phyloP scores from a whole-genome alignment of 37 sponge, comb jelly and placozoan species.

The Hexactinellida sp. region DNA sequence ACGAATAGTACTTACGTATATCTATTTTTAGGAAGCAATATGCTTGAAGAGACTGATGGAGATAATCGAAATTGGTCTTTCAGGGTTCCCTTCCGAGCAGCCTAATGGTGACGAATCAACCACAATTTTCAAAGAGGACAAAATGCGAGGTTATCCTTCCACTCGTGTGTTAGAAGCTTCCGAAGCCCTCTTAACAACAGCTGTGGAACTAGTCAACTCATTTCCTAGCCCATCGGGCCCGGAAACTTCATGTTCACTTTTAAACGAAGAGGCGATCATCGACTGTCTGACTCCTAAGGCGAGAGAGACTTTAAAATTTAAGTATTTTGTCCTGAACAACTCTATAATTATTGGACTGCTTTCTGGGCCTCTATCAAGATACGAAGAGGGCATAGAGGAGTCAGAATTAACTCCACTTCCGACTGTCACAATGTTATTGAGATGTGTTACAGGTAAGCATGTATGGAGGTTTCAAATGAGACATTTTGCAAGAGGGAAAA shows the following conservation, averaged over 20 bases:
- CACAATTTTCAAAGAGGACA: constrained; percentile 35
- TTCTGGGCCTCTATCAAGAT: constrained; percentile 28
- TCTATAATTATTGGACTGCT: constrained; percentile 52
- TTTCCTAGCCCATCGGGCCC: constrained; percentile 74
- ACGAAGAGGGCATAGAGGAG: neutral
- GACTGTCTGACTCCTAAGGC: constrained; percentile 15
- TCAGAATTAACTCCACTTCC: constrained; percentile 24
- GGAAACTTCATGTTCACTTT: constrained; percentile 34
- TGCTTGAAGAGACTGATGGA: constrained; percentile 25
- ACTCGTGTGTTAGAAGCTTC: constrained; percentile 71
- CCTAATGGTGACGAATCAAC: neutral
- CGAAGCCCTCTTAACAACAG: constrained; percentile 36
- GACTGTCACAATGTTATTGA: constrained; percentile 49
- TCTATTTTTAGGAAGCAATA: constrained; percentile 33
- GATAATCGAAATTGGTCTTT: constrained; percentile 64
- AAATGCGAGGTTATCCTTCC: constrained; percentile 54
- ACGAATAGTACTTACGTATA: too few relatives aligned
- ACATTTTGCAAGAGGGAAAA: constrained; percentile 32
- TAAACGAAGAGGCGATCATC: constrained; percentile 47
- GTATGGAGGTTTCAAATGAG: constrained; percentile 76
- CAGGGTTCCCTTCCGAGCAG: constrained; percentile 28
- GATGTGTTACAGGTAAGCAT: constrained; percentile 57
- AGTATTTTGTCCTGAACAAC: constrained; percentile 66
- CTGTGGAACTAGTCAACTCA: constrained; percentile 35
- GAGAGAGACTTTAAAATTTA: constrained; percentile 31